Base-by-base conservation (phyloP, 2,797 vertebrate genomes). In the Gouania willdenowi region DNA sequence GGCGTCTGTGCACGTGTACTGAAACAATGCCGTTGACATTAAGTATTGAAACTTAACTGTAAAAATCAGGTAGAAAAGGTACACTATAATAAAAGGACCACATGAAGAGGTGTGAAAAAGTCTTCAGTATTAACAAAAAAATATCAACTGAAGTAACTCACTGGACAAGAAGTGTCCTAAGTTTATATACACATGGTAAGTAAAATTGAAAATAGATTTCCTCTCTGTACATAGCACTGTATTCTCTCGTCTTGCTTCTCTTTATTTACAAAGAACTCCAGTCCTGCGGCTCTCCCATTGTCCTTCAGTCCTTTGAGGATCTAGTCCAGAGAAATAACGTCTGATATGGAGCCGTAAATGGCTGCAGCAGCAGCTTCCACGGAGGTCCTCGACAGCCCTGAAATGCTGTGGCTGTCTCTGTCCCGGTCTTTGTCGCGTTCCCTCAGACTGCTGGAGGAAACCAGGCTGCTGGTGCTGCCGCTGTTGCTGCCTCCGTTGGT, bases 201-300 rank as follows among this genome's bases (percentile, higher is more conserved):
- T 98, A 93, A 94, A 95, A 97, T 94, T 94, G 93, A 98, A 99
- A 99, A 99, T 98, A 99, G 93, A 99, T 94, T 96, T 98, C 92
- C 95, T 98, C 94, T 99, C 95, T 98, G 95, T 98, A 98, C 95
- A 97, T 90, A 88, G 94, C 90, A 88, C 88, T 89, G 88, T 91
- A 91, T 84, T 85, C 85, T 75, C 77, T 86, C 75, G 48, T 78
- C 71, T 78, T 84, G 81, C 78, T 81, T 64, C 86, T 91, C 66
- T 49, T 70, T 86, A 75, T 86, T 81, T 87, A 93, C 87, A 94
- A 93, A 88, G 81, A 82, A 72, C 78, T 83, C 64, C 48, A 18
- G 42, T 77, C 64, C 48, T 48, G 3, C 3, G 5, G 65, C 44
- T 60, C 70, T 65, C 66, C 73, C 26, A 59, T 34, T 74, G 65